Evolutionary conservation across 2,797 vertebrate species (phyloP).

Genomic region (Vespertilio murinus): DNA sequence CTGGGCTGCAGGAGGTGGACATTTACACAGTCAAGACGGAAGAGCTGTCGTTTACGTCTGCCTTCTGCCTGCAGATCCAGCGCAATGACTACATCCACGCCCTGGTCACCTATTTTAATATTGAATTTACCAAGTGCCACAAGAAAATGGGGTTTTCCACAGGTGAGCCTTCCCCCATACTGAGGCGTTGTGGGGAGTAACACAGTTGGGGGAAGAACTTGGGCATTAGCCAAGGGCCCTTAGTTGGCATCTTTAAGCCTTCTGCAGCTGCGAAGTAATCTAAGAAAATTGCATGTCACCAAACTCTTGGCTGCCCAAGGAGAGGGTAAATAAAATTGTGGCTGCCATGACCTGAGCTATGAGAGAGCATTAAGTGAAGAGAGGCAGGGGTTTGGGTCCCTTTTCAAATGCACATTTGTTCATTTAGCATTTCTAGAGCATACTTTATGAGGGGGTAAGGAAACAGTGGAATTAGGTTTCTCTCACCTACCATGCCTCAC

Average conservation of each 20-base stretch:
- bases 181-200: neutral
- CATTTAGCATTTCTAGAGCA: neutral
- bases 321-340: neutral
- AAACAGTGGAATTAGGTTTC: neutral
- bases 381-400: neutral
- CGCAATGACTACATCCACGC: conserved; percentile 98
- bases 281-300: neutral
- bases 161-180: conserved; percentile 82
- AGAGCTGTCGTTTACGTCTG: conserved; percentile 94
- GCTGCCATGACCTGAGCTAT: neutral
- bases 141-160: conserved; percentile 99
- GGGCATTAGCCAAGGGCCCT: neutral
- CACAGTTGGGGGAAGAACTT: neutral
- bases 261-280: neutral
- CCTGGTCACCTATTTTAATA: conserved; percentile 98
- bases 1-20: conserved; percentile 92
- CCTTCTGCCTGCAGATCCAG: conserved; percentile 97
- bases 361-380: neutral
- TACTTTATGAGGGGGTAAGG: neutral
- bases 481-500: too few species aligned
- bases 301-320: neutral
- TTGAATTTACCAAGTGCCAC: conserved; percentile 99
- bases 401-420: neutral
- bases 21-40: conserved; percentile 97
- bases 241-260: neutral